Conservation (phyloP, 2,888 invertebrate genomes). For the Syritta pipiens region DNA sequence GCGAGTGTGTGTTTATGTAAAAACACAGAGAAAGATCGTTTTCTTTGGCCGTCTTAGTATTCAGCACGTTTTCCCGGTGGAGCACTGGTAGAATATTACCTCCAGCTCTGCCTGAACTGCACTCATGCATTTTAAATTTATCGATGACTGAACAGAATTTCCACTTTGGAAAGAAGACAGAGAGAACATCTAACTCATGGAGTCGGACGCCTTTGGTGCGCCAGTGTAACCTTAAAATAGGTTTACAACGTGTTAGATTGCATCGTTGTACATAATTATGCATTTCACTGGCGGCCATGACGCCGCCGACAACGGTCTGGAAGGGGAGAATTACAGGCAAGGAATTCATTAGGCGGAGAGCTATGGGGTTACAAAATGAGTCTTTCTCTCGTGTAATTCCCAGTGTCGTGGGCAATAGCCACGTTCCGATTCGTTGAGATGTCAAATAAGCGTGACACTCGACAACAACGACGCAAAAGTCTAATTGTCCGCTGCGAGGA, state of each 20-base stretch:
- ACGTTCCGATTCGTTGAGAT: conserved; percentile 26
- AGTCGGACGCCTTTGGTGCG: conserved; percentile 2
- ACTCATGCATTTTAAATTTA: conserved; percentile 45
- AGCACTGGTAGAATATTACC: background rate
- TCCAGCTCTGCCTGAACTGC: conserved; percentile 6
- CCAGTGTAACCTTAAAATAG: conserved; percentile 28
- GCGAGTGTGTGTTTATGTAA: background rate
- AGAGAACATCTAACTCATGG: conserved; percentile 5
- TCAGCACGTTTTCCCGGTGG: conserved; percentile 1
- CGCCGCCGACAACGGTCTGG: background rate
- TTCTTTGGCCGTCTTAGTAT: conserved; percentile 16
- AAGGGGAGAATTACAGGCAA: background rate
- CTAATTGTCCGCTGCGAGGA: conserved; percentile 9
- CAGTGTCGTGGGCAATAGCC: conserved; percentile 8
- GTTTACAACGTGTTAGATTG: conserved; percentile 16
- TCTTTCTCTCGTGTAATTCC: background rate
- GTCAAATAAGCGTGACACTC: conserved; percentile 27
- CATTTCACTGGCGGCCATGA: conserved; percentile 8
- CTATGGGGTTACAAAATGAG: background rate
- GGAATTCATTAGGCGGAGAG: conserved; percentile 6
- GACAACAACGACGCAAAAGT: conserved; percentile 21
- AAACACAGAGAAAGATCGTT: background rate
- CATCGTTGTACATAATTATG: conserved; percentile 32
- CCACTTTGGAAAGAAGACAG: background rate
- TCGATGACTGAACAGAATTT: conserved; percentile 41